A percentile compares a stretch with the other conserved stretches of the same genome.
Evolutionary conservation across 2,113 vertebrate species (phyloP).

Genomic region (Notothenia rossii): DNA sequence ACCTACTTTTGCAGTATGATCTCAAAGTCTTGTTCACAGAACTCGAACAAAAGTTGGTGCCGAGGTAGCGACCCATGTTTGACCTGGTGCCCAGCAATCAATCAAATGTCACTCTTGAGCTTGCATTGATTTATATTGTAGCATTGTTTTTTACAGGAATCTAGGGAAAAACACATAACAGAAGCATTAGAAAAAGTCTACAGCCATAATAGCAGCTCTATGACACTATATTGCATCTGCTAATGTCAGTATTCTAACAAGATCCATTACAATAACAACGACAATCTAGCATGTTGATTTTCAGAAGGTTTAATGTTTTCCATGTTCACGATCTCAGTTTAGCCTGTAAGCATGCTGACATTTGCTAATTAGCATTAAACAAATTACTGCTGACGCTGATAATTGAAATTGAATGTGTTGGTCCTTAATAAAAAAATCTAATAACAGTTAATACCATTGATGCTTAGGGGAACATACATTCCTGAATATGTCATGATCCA

Average conservation of each 20-base stretch:
- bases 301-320: background rate
- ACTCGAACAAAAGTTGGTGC: constrained; percentile 48
- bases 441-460: background rate
- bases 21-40: constrained; percentile 50
- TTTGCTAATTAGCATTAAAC: background rate
- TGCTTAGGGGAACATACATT: no score
- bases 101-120: background rate
- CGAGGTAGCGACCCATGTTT: constrained; percentile 64
- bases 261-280: background rate
- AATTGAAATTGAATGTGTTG: background rate
- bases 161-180: constrained; percentile 47
- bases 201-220: background rate
- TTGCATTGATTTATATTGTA: background rate
- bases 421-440: background rate
- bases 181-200: background rate
- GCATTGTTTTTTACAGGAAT: constrained; percentile 19
- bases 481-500: background rate
- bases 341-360: background rate
- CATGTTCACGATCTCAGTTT: background rate
- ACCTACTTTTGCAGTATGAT: constrained; percentile 64
- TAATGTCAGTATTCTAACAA: background rate
- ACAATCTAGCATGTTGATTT: constrained; percentile 4
- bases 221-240: background rate
- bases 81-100: constrained; percentile 5
- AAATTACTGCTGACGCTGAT: background rate